Percentiles rank a stretch among this genome's conserved stretches.
phyloP scores from a whole-genome alignment of 2,113 vertebrate species.

The Proteles cristata region DNA sequence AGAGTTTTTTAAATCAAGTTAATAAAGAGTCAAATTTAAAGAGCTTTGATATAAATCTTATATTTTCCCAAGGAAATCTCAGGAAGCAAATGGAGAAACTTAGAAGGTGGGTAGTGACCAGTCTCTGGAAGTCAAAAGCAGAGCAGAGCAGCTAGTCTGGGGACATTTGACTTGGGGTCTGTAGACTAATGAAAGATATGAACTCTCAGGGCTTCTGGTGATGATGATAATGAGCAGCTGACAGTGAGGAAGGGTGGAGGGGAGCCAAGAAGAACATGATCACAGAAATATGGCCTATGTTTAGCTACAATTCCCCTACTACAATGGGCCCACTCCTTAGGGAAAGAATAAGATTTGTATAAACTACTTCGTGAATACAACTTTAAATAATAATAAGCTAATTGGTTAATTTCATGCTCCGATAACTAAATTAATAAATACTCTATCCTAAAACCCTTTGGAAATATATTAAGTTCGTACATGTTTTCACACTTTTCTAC shows the following conservation, averaged over 20 bases:
- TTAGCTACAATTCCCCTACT: background rate
- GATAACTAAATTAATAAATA: background rate
- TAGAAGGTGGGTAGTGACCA: background rate
- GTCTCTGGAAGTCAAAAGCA: background rate
- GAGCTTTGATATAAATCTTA: constrained; percentile 69
- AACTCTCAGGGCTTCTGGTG: background rate
- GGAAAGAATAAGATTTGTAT: background rate
- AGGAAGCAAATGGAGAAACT: background rate
- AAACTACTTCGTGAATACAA: background rate
- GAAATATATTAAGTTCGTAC: background rate
- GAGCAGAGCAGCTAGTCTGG: background rate
- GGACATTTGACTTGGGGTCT: background rate
- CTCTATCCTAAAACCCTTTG: background rate
- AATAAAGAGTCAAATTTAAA: constrained; percentile 54
- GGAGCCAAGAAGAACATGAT: background rate
- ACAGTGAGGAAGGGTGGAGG: background rate
- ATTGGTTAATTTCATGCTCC: background rate
- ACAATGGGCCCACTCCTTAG: background rate
- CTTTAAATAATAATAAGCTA: background rate
- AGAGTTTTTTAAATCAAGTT: constrained; percentile 20
- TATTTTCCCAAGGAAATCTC: constrained; percentile 64
- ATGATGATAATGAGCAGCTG: background rate
- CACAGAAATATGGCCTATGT: background rate
- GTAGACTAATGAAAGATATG: background rate
- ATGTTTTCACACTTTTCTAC: background rate